These are phyloP conservation scores for Drosophila eohydei DNA, from an alignment of 2,888 invertebrate species.

Conservation along the genomic window DNA sequence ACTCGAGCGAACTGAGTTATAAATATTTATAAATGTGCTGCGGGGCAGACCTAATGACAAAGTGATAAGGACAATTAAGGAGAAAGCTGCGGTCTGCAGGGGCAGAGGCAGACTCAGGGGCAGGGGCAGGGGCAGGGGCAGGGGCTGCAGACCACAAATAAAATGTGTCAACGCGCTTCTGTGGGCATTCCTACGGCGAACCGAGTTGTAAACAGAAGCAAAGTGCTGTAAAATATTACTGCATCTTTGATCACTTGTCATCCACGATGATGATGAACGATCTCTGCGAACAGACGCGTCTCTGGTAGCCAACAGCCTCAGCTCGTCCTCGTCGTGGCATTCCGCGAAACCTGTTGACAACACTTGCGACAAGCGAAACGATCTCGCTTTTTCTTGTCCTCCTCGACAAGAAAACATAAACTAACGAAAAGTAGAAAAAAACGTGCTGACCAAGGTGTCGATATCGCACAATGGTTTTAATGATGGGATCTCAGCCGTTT, in stretches of 20 bases:
- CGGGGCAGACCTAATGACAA: slow-evolving; percentile 71
- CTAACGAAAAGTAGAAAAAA: slow-evolving; percentile 12
- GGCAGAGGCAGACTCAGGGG: no score
- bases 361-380: slow-evolving; percentile 81
- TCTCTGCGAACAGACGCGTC: slow-evolving; percentile 27
- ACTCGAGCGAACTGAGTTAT: slow-evolving; percentile 30
- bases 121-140: neutral
- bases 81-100: slow-evolving; percentile 57
- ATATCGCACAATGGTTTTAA: slow-evolving; percentile 81
- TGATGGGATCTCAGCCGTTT: slow-evolving; percentile 67
- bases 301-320: slow-evolving; percentile 7
- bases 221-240: slow-evolving; percentile 79
- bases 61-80: slow-evolving; percentile 80
- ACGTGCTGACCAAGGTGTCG: slow-evolving; percentile 75
- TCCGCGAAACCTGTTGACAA: slow-evolving; percentile 78
- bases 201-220: slow-evolving; percentile 67
- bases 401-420: slow-evolving; percentile 11
- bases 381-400: slow-evolving; percentile 68
- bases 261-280: slow-evolving; percentile 76
- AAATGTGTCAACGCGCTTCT: slow-evolving; percentile 71
- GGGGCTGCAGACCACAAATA: slow-evolving; percentile 43
- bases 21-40: slow-evolving; percentile 66
- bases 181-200: slow-evolving; percentile 54
- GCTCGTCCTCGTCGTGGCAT: slow-evolving; percentile 42
- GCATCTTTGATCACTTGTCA: slow-evolving; percentile 79